Conservation (phyloP, 2,797 vertebrate species). For the Sardinella longiceps region DNA sequence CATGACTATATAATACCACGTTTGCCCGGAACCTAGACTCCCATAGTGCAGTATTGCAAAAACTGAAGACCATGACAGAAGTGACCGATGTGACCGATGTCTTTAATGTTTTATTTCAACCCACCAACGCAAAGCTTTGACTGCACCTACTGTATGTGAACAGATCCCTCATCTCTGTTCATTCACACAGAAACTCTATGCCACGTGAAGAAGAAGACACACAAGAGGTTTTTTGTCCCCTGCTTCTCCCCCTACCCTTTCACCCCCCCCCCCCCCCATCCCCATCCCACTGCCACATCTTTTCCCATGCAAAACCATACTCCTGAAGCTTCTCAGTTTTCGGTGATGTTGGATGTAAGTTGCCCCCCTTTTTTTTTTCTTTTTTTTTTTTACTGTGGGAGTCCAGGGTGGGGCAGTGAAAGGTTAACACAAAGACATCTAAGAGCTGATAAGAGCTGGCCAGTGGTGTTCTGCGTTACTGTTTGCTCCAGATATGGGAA, state of each 20-base stretch:
- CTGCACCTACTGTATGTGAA: neutral
- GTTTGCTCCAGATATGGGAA: constrained; percentile 14
- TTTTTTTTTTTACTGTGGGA: neutral
- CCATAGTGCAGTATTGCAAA: neutral
- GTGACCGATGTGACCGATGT: neutral
- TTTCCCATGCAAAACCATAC: neutral
- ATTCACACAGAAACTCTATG: neutral
- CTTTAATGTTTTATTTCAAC: neutral
- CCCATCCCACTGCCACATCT: neutral
- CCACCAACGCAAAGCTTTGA: neutral
- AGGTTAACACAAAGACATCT: neutral
- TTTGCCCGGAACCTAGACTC: neutral
- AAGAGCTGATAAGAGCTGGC: neutral
- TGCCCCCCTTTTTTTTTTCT: neutral
- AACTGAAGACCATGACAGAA: neutral
- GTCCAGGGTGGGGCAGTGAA: neutral
- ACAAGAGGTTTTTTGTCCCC: neutral
- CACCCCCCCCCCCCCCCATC: neutral
- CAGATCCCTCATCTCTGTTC: neutral
- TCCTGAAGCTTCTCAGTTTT: neutral
- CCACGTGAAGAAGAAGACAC: neutral
- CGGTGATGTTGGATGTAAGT: neutral
- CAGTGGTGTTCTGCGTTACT: neutral
- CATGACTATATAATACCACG: neutral
- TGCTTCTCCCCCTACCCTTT: neutral